Evolutionary conservation across 2,888 invertebrate species (phyloP).

Genomic region (Pachycephus smyrnensis): DNA sequence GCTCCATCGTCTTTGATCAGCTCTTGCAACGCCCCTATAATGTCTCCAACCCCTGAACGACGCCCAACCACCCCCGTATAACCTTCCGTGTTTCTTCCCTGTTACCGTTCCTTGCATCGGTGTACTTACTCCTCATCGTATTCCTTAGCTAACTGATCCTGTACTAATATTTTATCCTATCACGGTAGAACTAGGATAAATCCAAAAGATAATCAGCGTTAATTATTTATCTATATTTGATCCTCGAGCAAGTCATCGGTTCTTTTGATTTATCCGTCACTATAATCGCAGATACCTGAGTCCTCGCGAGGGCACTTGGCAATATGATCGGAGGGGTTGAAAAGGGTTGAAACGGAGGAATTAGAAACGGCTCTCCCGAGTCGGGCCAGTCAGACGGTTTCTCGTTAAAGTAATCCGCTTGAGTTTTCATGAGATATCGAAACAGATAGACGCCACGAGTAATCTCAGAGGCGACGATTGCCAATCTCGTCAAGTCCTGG

Average conservation of each 20-base stretch:
- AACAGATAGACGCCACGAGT: background rate
- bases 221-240: background rate
- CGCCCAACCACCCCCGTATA: constrained; percentile 22
- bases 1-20: constrained; percentile 65
- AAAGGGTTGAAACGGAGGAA: background rate
- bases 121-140: background rate
- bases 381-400: background rate
- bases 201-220: background rate
- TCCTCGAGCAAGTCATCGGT: background rate
- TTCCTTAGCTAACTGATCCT: background rate
- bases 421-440: background rate
- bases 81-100: constrained; percentile 32
- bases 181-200: background rate
- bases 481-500: background rate
- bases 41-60: constrained; percentile 38
- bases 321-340: background rate
- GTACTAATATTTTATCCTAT: background rate
- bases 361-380: background rate
- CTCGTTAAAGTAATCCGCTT: background rate
- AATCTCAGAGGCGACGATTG: background rate
- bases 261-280: too few species aligned
- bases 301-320: background rate
- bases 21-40: constrained; percentile 60
- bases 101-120: background rate
- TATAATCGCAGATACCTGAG: background rate